Evolutionary conservation across 2,113 vertebrate species (phyloP).

Genomic region (Aphelocoma coerulescens): DNA sequence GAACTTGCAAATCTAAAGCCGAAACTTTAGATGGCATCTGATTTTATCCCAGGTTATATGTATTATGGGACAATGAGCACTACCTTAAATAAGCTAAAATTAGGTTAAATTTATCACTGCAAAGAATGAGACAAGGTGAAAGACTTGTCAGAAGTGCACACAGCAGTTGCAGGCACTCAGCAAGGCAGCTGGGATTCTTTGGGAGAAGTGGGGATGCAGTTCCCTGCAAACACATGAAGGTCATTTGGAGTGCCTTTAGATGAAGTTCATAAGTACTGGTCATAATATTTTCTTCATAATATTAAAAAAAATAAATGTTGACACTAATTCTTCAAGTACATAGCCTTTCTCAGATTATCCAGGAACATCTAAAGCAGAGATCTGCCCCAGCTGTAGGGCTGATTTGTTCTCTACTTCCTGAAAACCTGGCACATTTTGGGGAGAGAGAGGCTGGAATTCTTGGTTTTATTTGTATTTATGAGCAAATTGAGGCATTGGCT

Average conservation of each 20-base stretch:
- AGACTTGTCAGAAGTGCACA: not conserved
- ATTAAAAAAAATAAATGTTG: not conserved
- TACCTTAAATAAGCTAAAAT: not conserved
- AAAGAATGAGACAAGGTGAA: not conserved
- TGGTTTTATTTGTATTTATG: not conserved
- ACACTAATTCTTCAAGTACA: not conserved
- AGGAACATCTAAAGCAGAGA: not conserved
- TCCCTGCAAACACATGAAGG: not conserved
- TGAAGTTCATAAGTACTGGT: not conserved
- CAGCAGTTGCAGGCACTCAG: not conserved
- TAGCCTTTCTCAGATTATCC: not conserved
- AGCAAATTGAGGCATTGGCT: not conserved
- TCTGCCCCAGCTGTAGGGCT: not conserved
- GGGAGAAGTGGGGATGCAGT: not conserved
- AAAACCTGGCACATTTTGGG: not conserved
- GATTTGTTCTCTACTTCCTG: not conserved
- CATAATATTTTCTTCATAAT: not conserved
- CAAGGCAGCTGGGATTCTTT: not conserved
- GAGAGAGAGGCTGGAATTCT: not conserved
- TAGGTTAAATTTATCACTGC: not conserved
- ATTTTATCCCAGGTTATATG: not conserved
- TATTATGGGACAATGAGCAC: not conserved
- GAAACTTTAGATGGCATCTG: not conserved
- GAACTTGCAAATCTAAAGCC: not conserved
- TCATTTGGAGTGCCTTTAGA: not conserved